Evolutionary conservation across 2,113 vertebrate species (phyloP), one percentile per base, ranked within the genome.

Genomic region (Azemiops feae): DNA sequence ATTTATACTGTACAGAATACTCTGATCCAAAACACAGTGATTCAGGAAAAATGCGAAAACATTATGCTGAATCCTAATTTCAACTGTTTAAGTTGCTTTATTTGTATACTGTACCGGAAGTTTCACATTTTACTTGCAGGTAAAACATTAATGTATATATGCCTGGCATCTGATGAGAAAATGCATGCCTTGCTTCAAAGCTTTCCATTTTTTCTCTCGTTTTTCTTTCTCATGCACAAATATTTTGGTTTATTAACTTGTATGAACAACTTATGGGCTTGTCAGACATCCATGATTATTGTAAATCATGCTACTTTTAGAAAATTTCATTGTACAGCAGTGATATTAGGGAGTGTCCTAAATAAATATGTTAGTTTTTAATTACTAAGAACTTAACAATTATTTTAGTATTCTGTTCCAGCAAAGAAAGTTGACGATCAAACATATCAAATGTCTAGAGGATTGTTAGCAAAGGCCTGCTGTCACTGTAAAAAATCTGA

Each of bases 401-500:
- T 96, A 94, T 97, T 97, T 97, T 96, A 97, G 96, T 94, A 94
- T 96, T 97, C 96, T 92, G 92, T 96, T 96, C 96, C 96, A 93
- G 93, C 97, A 97, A 95, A 95, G 97, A 95, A 93, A 95, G 97
- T 96, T 96, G 96, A 97, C 97, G 97, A 97, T 97, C 97, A 97
- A 96, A 97, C 96, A 96, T 95, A 96, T 95, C 91, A 96, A 97
- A 97, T 97, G 97, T 98, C 97, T 97, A 96, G 97, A 97, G 97
- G 96, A 97, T 98, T 98, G 97, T 98, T 98, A 98, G 97, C 96
- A 97, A 97, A 98, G 97, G 94, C 96, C 94, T 97, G 97, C 97
- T 69, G 64, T 4, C 97, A 95, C 96, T 92, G 85, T 94, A 95
- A 97, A 97, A 96, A 98, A 97, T 10, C 97, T 98, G 95, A 98